Evolutionary conservation across 2,797 vertebrate species (phyloP), one percentile per base, ranked within the genome.

Genomic region (Syngnathus acus): DNA sequence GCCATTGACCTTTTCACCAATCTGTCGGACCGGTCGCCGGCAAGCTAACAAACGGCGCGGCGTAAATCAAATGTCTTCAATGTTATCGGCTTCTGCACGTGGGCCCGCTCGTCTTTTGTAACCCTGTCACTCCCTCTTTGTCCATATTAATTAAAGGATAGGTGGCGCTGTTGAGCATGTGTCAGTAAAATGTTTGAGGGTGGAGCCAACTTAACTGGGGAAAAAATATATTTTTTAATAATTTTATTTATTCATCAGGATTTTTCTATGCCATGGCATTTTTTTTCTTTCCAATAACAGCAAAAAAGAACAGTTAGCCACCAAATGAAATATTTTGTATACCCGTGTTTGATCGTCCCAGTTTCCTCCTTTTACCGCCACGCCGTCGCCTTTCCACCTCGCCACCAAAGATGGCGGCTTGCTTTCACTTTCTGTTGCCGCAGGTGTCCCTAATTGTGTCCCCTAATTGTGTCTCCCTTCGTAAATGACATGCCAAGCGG

Each of bases 401-500:
- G 1, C 9, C 8, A n/a, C 19, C 64, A 66, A 63, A 78, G 76
- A 61, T 64, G 68, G 65, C 68, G 62, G 71, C 7, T 65, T 75
- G 82, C 79, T 78, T 69, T 78, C 45, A 47, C 45, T 16, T 16
- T 47, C 19, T 19, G 48, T 50, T 63, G 54, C 82, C 65, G 76
- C 82, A 82, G 84, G 82, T 87, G 80, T 84, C 69, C 73, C 72
- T 84, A 84, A 90, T 92, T 84, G 88, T 71, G 81, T 74, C 80
- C 70, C 64, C 72, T 53, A 53, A 53, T 53, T 53, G n/a, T 21
- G 38, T 78, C 74, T 70, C 74, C 74, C 66, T 71, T 67, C 68
- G 47, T 1, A 71, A 38, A 60, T 60, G 58, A 60, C 14, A 9
- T 9, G 19, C 50, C 50, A 21, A 53, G 37, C 59, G 71, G 39